These are phyloP conservation scores for Yponomeuta sedellus DNA, from an alignment of 2,888 invertebrate genomes.

Conservation along the genomic window DNA sequence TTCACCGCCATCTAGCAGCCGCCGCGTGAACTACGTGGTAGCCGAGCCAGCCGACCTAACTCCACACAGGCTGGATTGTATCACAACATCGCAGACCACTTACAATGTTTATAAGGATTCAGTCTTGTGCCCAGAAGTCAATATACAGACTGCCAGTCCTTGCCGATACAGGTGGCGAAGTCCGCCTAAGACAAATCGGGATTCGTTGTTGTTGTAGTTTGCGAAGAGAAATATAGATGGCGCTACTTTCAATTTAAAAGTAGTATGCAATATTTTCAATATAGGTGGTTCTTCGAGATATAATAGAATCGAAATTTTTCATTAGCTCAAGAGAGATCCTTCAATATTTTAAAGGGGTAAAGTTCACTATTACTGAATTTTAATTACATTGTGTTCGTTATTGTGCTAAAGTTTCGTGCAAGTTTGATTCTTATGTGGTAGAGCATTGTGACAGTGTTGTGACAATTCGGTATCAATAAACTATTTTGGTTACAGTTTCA, in stretches of 20 bases:
- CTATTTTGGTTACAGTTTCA: background rate
- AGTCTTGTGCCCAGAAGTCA: background rate
- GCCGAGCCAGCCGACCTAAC: background rate
- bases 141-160: background rate
- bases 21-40: background rate
- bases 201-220: background rate
- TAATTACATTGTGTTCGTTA: background rate
- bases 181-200: background rate
- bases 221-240: background rate
- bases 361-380: background rate
- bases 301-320: too few relatives aligned
- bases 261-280: too few relatives aligned
- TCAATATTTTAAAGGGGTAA: background rate
- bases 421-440: background rate
- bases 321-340: too few relatives aligned
- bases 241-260: background rate
- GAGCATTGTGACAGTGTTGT: background rate
- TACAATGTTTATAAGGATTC: background rate
- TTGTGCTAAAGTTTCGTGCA: background rate
- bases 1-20: background rate
- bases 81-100: background rate
- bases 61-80: background rate
- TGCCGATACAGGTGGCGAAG: background rate
- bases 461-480: background rate
- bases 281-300: too few relatives aligned